These are phyloP conservation scores for Drosophila sechellia DNA, from an alignment of 1,140 invertebrate genomes.

Conservation along the genomic window DNA sequence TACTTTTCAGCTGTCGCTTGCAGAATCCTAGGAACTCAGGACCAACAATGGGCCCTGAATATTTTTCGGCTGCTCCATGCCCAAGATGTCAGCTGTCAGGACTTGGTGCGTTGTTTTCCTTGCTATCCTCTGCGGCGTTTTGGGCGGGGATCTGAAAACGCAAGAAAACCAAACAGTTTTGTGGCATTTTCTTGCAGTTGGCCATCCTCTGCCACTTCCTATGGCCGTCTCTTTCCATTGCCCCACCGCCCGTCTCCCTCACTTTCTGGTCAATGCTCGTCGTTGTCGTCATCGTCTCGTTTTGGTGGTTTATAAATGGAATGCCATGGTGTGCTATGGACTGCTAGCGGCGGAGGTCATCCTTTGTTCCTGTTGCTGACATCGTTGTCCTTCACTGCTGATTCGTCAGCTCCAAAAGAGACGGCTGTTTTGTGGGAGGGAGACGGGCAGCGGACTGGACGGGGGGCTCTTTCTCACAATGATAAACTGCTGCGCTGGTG, in stretches of 20 bases:
- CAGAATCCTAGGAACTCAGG: conserved; percentile 15
- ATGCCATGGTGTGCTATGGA: conserved; percentile 15
- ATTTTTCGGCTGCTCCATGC: conserved; percentile 54
- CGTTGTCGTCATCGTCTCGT: conserved; percentile 52
- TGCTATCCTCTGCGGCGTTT: conserved; percentile 13
- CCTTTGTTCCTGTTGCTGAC: conserved; percentile 57
- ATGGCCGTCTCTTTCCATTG: conserved; percentile 11
- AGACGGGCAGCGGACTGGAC: conserved; percentile 10
- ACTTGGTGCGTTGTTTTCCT: conserved; percentile 38
- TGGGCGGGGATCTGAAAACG: conserved; percentile 30
- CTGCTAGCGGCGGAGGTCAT: conserved; percentile 30
- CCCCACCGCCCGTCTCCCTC: not conserved
- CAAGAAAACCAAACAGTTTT: conserved; percentile 74
- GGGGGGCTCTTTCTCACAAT: conserved; percentile 23
- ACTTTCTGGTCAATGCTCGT: conserved; percentile 37
- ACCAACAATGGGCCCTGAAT: conserved; percentile 50
- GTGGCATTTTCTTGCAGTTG: conserved; percentile 71
- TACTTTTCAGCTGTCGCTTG: conserved; percentile 54
- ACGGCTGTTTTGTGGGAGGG: conserved; percentile 9
- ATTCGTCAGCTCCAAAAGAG: conserved; percentile 42
- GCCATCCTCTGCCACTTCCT: conserved; percentile 20
- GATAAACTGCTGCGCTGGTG: conserved; percentile 54
- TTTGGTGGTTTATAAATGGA: conserved; percentile 57
- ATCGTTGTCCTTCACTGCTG: conserved; percentile 47
- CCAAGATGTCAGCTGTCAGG: conserved; percentile 39